Percentiles rank a stretch among this genome's conserved stretches.
phyloP scores from a whole-genome alignment of 2,797 vertebrate species.

The Menidia menidia region DNA sequence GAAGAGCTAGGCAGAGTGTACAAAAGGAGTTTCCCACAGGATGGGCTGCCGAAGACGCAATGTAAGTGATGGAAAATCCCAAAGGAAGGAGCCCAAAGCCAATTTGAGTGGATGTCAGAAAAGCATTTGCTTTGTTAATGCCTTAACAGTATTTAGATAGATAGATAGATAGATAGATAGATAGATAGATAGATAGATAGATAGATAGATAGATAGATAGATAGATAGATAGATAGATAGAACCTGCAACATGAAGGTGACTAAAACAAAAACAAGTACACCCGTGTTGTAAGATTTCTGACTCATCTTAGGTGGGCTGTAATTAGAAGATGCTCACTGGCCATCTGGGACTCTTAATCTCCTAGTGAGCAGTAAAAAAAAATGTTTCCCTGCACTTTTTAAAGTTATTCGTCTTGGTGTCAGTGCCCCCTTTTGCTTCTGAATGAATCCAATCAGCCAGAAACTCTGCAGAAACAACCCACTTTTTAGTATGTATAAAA shows the following conservation, averaged over 20 bases:
- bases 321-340: no score
- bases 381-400: neutral
- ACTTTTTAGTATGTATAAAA: no score
- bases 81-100: neutral
- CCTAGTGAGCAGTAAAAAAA: neutral
- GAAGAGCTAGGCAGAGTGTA: neutral
- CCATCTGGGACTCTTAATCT: no score
- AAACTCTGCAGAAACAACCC: neutral
- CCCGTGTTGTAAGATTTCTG: no score
- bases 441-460: neutral
- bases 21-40: neutral
- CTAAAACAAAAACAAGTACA: neutral
- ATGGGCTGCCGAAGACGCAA: neutral
- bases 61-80: neutral
- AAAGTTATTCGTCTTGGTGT: neutral
- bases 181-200: slow-evolving; percentile 7
- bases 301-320: no score
- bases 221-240: slow-evolving; percentile 6
- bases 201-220: slow-evolving; percentile 15
- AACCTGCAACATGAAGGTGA: neutral
- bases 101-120: neutral
- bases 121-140: neutral
- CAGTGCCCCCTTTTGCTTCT: neutral
- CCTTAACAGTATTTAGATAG: neutral
- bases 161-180: slow-evolving; percentile 15